A percentile compares a stretch with the other conserved stretches of the same genome.
Conservation (phyloP, 2,797 vertebrate genomes). For the Oryzias dopingdopingensis region DNA sequence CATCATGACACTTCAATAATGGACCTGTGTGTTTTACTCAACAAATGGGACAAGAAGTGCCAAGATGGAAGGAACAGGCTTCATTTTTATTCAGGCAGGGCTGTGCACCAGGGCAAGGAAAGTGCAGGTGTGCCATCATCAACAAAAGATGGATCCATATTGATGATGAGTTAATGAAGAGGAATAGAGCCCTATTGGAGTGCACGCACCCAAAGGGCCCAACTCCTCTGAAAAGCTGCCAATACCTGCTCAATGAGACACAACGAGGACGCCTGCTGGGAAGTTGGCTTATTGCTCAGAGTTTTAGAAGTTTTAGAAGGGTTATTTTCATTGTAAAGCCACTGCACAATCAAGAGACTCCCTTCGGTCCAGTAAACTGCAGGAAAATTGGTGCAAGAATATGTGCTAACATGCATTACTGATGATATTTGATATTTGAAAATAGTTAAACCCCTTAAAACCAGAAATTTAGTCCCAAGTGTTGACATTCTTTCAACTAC, state of each 20-base stretch:
- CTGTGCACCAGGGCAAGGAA: constrained; percentile 80
- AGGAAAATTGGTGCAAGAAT: too few relatives aligned
- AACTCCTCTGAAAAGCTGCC: constrained; percentile 54
- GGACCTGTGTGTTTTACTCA: constrained; percentile 70
- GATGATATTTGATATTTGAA: too few relatives aligned
- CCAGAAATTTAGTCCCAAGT: too few relatives aligned
- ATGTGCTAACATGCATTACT: too few relatives aligned
- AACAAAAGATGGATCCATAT: constrained; percentile 80
- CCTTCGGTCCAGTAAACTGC: neutral
- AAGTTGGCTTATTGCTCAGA: constrained; percentile 38
- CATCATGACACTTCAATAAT: constrained; percentile 74
- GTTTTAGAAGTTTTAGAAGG: constrained; percentile 50
- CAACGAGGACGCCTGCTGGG: constrained; percentile 47
- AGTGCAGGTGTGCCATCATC: constrained; percentile 79
- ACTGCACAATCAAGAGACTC: constrained; percentile 2
- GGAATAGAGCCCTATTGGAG: constrained; percentile 56
- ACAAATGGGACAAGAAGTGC: constrained; percentile 73
- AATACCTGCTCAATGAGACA: constrained; percentile 65
- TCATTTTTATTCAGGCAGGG: constrained; percentile 78
- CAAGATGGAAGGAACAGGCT: constrained; percentile 57
- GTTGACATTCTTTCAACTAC: too few relatives aligned
- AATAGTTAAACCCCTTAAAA: too few relatives aligned
- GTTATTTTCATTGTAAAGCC: neutral
- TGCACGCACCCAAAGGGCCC: constrained; percentile 53
- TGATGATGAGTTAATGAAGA: constrained; percentile 68